These are phyloP conservation scores for Aplochiton taeniatus DNA, from an alignment of 2,797 vertebrate species.

Conservation along the genomic window DNA sequence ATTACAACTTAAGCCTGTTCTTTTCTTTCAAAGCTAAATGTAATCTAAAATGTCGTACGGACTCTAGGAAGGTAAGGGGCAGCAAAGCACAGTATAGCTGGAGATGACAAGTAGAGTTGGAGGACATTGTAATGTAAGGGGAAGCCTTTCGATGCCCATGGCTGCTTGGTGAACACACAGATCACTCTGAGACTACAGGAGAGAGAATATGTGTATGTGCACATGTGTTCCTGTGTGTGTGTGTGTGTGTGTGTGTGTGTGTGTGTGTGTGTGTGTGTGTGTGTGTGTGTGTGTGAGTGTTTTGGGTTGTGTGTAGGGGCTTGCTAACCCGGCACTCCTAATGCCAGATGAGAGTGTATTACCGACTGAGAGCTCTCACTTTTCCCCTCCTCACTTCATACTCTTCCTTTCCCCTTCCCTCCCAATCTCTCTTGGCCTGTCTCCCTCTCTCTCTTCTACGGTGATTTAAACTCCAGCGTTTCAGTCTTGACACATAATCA, in stretches of 20 bases:
- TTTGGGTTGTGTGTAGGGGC: background rate
- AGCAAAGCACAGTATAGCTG: no score
- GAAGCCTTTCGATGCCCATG: no score
- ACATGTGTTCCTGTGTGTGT: background rate
- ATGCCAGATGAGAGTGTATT: slow-evolving; percentile 22
- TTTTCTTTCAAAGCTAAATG: no score
- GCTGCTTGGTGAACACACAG: no score
- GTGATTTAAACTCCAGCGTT: slow-evolving; percentile 80
- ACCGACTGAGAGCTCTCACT: slow-evolving; percentile 30
- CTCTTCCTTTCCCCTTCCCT: slow-evolving; percentile 9
- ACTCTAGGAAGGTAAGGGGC: no score
- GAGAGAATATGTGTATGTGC: no score
- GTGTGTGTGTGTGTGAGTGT: slow-evolving; percentile 3
- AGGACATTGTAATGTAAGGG: no score
- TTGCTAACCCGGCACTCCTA: background rate
- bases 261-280: background rate
- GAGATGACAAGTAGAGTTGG: no score
- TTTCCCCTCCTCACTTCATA: slow-evolving; percentile 1
- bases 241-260: background rate
- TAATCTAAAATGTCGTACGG: no score
- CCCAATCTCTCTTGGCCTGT: slow-evolving; percentile 19
- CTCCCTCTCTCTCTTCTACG: slow-evolving; percentile 33
- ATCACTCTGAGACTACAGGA: no score
- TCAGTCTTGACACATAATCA: slow-evolving; percentile 87
- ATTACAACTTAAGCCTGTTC: no score